Conservation (phyloP, 2,888 invertebrate species). For the Tipula lateralis region DNA sequence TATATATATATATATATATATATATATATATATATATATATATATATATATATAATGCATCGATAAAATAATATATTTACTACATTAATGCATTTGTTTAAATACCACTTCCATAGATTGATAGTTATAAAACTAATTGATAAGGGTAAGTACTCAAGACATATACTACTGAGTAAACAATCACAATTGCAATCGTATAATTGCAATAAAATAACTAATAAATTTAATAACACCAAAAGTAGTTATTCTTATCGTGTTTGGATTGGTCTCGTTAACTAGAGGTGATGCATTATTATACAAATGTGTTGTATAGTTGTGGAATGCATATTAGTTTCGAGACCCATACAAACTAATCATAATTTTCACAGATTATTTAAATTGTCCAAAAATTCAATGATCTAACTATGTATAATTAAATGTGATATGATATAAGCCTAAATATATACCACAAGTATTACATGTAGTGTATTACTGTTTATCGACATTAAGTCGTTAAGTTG, state of each 20-base stretch:
- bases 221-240: not conserved
- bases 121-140: not conserved
- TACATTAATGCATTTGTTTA: not conserved
- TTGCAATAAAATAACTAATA: not conserved
- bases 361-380: not conserved
- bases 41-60: not conserved
- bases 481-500: not conserved
- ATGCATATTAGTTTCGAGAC: not conserved
- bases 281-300: not conserved
- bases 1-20: constrained; percentile 24
- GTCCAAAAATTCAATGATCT: not conserved
- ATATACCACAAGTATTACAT: not conserved
- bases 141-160: not conserved
- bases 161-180: not conserved
- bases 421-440: not conserved
- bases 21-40: constrained; percentile 24
- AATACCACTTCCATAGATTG: not conserved
- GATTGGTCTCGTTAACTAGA: constrained; percentile 3
- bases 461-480: not conserved
- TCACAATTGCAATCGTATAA: not conserved
- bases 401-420: not conserved
- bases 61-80: not conserved
- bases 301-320: not conserved
- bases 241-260: constrained; percentile 27
- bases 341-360: not conserved